These are phyloP conservation scores for Acrocephalus kingi DNA, from an alignment of 2,113 vertebrate genomes.

Conservation along the genomic window DNA sequence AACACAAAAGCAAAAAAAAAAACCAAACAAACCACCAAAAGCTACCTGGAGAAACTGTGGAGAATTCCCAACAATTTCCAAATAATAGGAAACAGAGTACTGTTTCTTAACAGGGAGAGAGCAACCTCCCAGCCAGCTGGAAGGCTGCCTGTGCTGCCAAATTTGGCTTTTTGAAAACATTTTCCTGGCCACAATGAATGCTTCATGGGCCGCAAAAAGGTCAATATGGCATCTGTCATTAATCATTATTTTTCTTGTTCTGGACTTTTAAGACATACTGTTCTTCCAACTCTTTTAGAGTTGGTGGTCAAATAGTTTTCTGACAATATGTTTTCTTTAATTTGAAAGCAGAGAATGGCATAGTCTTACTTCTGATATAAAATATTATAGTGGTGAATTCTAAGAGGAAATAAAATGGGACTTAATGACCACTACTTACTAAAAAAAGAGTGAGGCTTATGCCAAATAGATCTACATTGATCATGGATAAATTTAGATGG, in stretches of 20 bases:
- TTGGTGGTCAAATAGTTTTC: neutral
- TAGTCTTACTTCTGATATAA: neutral
- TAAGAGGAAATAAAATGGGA: neutral
- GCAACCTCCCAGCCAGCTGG: neutral
- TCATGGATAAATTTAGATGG: constrained; percentile 6
- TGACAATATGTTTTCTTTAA: neutral
- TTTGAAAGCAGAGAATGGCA: neutral
- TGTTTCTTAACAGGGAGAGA: constrained; percentile 5
- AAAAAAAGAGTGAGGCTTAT: neutral
- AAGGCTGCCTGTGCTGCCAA: neutral
- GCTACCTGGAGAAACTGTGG: neutral
- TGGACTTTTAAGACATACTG: neutral
- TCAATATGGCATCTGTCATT: neutral
- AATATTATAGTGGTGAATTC: neutral
- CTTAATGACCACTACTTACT: neutral
- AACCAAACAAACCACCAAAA: fast-evolving
- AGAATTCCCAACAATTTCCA: neutral
- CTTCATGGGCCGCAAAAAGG: neutral
- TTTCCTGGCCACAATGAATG: neutral
- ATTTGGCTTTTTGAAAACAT: neutral
- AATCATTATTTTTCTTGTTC: neutral
- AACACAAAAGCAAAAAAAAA: neutral
- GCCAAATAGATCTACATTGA: neutral
- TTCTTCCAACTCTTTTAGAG: neutral
- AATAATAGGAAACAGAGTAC: neutral